Evolutionary conservation across 2,888 invertebrate species (phyloP), one percentile per base, ranked within the genome.

Genomic region (Chelonus formosanus): DNA sequence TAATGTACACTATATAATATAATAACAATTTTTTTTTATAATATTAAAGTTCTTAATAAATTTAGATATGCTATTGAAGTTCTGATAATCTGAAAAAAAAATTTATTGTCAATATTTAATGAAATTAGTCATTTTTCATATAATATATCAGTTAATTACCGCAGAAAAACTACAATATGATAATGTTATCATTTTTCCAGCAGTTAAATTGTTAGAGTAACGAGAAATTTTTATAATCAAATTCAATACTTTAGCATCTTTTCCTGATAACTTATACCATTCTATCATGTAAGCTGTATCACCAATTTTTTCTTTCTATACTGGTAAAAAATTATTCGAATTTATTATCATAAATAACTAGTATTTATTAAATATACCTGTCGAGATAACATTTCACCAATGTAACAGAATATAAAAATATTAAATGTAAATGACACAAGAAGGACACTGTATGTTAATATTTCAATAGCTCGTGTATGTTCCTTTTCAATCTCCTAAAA

Each of bases 391-490:
- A 75, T 67, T 67, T 80, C 78, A 0, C 81, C 81, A 35, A 79
- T 79, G 63, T 77, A 79, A 48, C 81, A 81, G 55, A 78, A 70
- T 62, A 80, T 76, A 43, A 78, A 79, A 52, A 81, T 78, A 65
- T 80, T 81, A 36, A 78, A 80, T 5, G 69, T 76, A 31, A 81
- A 76, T 0, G 80, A 78, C 43, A 77, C 58, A 0, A 79, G 63
- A 3, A 81, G 67, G 3, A 72, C 69, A 31, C 71, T 75, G 57
- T 74, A 81, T 0, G 80, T 78, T 35, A 78, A 58, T 0, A 74
- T 75, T 54, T 74, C 77, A 48, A 79, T 40, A 40, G 40, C 5
- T 40, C 40, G 4, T 40, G 40, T 40, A 40, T 40, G 40, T 40
- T 40, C 40, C 40, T 40, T 40, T 40, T 40, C 40, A 6, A 40